A percentile compares a stretch with the other conserved stretches of the same genome.
phyloP scores from a whole-genome alignment of 2,113 vertebrate species.

The Strigops habroptila region DNA sequence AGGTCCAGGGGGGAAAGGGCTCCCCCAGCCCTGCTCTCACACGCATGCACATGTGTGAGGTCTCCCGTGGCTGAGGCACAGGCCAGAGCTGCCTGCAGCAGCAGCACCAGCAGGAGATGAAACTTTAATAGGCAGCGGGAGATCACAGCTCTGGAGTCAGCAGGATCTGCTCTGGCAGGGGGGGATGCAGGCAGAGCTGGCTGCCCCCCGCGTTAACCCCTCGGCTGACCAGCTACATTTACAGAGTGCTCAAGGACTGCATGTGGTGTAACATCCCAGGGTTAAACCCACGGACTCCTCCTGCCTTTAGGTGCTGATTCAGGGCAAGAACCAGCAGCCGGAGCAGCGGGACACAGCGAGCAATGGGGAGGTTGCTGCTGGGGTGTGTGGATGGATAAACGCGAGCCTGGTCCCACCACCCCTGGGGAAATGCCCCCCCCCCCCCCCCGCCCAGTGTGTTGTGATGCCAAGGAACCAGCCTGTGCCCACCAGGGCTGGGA shows the following conservation, averaged over 20 bases:
- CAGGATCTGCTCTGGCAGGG: not conserved
- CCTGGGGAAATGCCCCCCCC: not conserved
- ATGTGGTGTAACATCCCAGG: fast-evolving
- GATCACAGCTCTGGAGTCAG: not conserved
- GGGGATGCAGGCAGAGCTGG: not conserved
- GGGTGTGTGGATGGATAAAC: not conserved
- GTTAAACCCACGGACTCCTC: not conserved
- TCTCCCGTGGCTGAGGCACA: fast-evolving
- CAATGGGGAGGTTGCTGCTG: not conserved
- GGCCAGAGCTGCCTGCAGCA: not conserved
- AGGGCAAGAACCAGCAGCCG: not conserved
- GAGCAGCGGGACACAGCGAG: fast-evolving
- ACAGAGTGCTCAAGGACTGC: not conserved
- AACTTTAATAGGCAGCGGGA: not conserved
- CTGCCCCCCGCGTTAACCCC: not conserved
- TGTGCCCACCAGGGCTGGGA: not conserved
- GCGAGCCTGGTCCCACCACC: not conserved
- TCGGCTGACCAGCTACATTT: not conserved
- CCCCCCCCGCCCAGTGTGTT: fast-evolving
- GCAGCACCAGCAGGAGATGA: not conserved
- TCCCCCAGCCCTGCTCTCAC: not conserved
- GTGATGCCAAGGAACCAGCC: not conserved
- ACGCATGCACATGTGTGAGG: not conserved
- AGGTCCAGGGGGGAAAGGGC: not conserved
- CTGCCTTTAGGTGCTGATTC: not conserved